These are phyloP conservation scores for human (Homo sapiens) DNA, from an alignment of 2,113 vertebrate species.

Conservation along the genomic window DNA sequence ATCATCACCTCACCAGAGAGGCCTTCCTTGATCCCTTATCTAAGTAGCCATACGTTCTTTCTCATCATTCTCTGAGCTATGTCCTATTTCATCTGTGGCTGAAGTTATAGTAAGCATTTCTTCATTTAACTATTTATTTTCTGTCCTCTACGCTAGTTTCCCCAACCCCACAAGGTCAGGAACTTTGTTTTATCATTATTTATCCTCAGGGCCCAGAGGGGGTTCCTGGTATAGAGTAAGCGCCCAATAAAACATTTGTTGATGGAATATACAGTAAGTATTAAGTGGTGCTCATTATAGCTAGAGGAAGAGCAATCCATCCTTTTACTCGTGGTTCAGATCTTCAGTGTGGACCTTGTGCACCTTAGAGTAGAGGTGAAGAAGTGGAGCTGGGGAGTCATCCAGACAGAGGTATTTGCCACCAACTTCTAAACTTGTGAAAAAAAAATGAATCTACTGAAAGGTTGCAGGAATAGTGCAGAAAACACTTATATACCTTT, in stretches of 20 bases:
- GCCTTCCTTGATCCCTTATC: background rate
- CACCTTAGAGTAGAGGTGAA: background rate
- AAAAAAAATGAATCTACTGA: background rate
- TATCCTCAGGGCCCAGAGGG: background rate
- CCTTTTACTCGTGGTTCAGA: background rate
- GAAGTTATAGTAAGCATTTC: background rate
- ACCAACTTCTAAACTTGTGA: background rate
- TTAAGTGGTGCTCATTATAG: background rate
- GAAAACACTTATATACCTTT: background rate
- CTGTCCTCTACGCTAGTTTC: background rate
- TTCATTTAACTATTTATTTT: background rate
- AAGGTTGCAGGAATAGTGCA: background rate
- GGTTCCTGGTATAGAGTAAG: background rate
- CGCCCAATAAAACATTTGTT: background rate
- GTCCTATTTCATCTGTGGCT: background rate
- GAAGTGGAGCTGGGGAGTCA: background rate
- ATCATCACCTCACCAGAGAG: background rate
- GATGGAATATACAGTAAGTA: background rate
- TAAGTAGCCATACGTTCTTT: background rate
- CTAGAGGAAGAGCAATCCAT: background rate
- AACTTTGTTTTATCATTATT: background rate
- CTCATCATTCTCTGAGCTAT: background rate
- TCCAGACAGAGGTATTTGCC: background rate
- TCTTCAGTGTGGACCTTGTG: background rate
- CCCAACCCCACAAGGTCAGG: background rate